phyloP scores from a whole-genome alignment of 2,797 vertebrate species.

The Euthynnus affinis region DNA sequence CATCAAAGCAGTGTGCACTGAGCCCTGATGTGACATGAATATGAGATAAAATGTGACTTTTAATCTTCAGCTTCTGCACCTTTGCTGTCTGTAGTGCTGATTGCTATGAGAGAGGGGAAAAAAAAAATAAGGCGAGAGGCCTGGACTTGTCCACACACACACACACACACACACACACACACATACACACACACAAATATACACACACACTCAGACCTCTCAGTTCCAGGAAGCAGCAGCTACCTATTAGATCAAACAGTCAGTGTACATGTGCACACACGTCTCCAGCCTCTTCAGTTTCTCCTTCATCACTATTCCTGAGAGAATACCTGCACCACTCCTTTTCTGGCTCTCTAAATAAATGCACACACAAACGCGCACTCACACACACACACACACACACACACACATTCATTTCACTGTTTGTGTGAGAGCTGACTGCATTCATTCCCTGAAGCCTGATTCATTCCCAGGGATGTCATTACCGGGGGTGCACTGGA shows the following conservation, averaged over 20 bases:
- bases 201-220: constrained; percentile 11
- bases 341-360: constrained; percentile 13
- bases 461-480: constrained; percentile 45
- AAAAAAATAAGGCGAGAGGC: neutral
- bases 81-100: neutral
- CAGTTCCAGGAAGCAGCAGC: neutral
- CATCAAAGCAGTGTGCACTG: neutral
- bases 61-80: neutral
- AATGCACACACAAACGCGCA: neutral
- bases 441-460: constrained; percentile 28
- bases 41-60: neutral
- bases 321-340: constrained; percentile 34
- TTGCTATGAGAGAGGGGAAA: neutral
- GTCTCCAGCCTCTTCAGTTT: constrained; percentile 8
- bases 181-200: constrained; percentile 16
- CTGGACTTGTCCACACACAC: constrained; percentile 7
- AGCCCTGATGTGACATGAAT: neutral
- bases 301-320: constrained; percentile 46
- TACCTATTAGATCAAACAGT: constrained; percentile 3
- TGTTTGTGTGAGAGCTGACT: constrained; percentile 9
- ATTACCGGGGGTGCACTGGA: constrained; percentile 25
- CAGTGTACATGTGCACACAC: constrained; percentile 26
- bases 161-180: constrained; percentile 7
- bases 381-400: too few relatives aligned
- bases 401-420: too few relatives aligned